A percentile compares a stretch with the other conserved stretches of the same genome.
phyloP scores from a whole-genome alignment of 2,797 vertebrate species.

The Sitta carolinensis region DNA sequence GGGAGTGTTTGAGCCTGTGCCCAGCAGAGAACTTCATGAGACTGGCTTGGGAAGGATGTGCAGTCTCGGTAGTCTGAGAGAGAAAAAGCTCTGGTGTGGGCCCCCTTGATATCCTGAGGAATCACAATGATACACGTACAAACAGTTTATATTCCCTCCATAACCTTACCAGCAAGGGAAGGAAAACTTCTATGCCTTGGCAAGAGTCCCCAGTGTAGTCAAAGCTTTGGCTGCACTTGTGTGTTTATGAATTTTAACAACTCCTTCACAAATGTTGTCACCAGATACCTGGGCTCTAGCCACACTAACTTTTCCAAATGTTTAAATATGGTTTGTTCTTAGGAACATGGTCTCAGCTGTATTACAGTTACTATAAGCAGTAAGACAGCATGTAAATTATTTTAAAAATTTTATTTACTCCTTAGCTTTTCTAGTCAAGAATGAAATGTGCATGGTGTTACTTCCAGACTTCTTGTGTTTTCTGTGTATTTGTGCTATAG shows the following conservation, averaged over 20 bases:
- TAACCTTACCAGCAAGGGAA: constrained; percentile 49
- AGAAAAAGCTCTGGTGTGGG: not conserved
- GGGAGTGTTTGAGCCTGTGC: not conserved
- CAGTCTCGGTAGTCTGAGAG: not conserved
- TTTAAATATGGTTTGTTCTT: not conserved
- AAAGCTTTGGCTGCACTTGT: constrained; percentile 20
- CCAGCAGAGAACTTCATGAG: not conserved
- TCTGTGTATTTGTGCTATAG: not conserved
- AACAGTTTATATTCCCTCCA: constrained; percentile 12
- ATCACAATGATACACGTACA: constrained; percentile 20
- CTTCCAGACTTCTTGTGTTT: not conserved
- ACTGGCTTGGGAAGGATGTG: not conserved
- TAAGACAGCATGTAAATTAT: not conserved
- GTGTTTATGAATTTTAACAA: constrained; percentile 49
- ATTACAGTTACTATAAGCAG: not conserved
- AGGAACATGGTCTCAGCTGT: not conserved
- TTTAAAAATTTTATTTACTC: not conserved
- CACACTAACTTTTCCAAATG: constrained; percentile 40
- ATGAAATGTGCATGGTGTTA: not conserved
- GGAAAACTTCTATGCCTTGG: constrained; percentile 25
- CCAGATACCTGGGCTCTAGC: constrained; percentile 46
- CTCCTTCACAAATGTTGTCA: not conserved
- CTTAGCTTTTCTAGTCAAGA: not conserved
- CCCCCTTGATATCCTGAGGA: not conserved
- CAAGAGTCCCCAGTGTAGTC: constrained; percentile 21